Percentiles rank a stretch among this genome's conserved stretches.
These are phyloP conservation scores for Gobio occitaniae DNA, from an alignment of 2,797 vertebrate species.

Conservation along the genomic window DNA sequence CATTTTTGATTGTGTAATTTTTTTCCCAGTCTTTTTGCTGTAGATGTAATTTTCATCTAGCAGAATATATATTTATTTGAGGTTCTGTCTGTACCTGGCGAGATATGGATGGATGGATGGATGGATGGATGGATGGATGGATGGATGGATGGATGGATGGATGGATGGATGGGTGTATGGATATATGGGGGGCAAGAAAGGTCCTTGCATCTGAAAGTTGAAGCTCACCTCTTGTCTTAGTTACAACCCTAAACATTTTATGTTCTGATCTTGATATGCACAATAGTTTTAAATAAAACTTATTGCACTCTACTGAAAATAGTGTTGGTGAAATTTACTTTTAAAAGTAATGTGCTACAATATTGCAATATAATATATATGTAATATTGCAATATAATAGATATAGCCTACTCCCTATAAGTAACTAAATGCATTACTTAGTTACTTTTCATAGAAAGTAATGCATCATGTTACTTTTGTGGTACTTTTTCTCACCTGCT, in stretches of 20 bases:
- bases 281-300: not conserved
- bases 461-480: not conserved
- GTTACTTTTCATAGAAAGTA: not conserved
- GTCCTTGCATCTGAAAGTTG: not conserved
- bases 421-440: not conserved
- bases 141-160: no score
- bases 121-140: no score
- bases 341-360: not conserved
- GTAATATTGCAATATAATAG: no score
- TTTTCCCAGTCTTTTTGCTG: not conserved
- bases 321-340: not conserved
- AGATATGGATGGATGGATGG: no score
- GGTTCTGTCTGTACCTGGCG: not conserved
- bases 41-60: no score
- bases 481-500: not conserved
- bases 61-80: no score
- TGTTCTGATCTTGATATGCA: not conserved
- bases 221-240: not conserved
- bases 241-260: not conserved
- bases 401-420: not conserved
- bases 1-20: not conserved
- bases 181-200: no score
- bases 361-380: not conserved
- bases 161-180: no score
- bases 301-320: not conserved